Evolutionary conservation across 1,140 invertebrate species (phyloP), one percentile per base, ranked within the genome.

Genomic region (Ooceraea biroi): DNA sequence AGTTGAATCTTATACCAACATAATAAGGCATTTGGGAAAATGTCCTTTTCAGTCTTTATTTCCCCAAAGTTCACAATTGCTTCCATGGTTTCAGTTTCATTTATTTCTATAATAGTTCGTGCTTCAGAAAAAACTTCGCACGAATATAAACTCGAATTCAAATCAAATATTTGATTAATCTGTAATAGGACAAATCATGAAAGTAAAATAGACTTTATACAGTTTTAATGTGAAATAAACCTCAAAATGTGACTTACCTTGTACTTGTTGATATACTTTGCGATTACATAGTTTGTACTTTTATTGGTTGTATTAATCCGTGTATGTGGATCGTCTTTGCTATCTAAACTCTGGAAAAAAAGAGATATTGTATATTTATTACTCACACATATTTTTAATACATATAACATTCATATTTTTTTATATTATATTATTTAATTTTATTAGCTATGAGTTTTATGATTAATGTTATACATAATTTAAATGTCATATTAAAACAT

Each of bases 191-290:
- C 30, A 83, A 83, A 74, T 63, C 1, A 77, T 84, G 10, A 44
- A 12, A 55, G 48, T 55, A 8, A 84, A 60, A 82, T 17, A 63
- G 41, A 17, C 25, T 58, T 69, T 10, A 74, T 55, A 14, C 1
- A 14, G 0, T 7, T 73, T 74, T 27, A 57, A 22, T 44, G 3
- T 19, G 25, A 8, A 46, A 8, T 30, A 58, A 36, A 84, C 12
- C 1, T n/a, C 19, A 44, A n/a, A 2, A n/a, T 50, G 17, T 8
- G 27, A 68, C 8, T 85, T 66, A 95, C 95, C 92, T 95, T 92
- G 80, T 92, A 95, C 77, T 92, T 85, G 76, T 95, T 95, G 73
- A 95, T 95, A 66, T 93, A 93, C 71, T 95, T 89, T 30, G 94
- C 94, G 57, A 95, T 93, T n/a, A 85, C 83, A 73, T 92, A 94